Evolutionary conservation across 2,113 vertebrate species (phyloP).

Genomic region (Chionomys nivalis): DNA sequence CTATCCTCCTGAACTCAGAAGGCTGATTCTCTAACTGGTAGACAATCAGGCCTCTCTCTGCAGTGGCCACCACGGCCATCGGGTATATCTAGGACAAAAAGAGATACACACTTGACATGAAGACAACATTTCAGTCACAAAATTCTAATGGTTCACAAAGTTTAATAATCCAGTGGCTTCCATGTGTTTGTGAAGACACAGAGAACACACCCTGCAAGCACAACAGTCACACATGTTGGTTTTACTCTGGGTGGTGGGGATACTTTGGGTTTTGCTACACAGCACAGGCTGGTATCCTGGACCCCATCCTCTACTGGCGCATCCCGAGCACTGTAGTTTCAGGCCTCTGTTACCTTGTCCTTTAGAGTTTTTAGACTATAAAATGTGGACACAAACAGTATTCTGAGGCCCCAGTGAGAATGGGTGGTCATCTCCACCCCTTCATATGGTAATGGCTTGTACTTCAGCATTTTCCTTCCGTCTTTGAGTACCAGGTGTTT

Average conservation of each 20-base stretch:
- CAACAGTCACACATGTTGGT: neutral
- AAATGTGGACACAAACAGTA: neutral
- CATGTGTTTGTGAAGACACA: neutral
- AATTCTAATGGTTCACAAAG: neutral
- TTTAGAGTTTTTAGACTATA: neutral
- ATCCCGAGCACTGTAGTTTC: neutral
- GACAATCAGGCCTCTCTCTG: slow-evolving; percentile 96
- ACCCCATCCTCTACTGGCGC: too few species aligned
- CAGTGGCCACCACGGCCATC: slow-evolving; percentile 98
- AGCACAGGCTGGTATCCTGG: neutral
- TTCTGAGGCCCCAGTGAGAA: neutral
- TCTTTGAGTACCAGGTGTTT: accelerated
- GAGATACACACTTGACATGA: neutral
- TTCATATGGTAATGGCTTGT: accelerated
- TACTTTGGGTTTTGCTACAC: neutral
- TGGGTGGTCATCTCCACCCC: neutral
- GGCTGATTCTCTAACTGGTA: slow-evolving; percentile 99
- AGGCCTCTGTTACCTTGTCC: too few species aligned
- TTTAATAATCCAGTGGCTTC: neutral
- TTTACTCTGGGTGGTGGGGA: neutral
- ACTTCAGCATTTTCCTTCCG: accelerated
- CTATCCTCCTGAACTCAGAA: slow-evolving; percentile 97
- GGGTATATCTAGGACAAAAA: slow-evolving; percentile 91
- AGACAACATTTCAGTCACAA: neutral
- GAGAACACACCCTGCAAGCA: neutral